Conservation (phyloP, 92 coral and sea anemone species). For the Actinernus sp. region DNA sequence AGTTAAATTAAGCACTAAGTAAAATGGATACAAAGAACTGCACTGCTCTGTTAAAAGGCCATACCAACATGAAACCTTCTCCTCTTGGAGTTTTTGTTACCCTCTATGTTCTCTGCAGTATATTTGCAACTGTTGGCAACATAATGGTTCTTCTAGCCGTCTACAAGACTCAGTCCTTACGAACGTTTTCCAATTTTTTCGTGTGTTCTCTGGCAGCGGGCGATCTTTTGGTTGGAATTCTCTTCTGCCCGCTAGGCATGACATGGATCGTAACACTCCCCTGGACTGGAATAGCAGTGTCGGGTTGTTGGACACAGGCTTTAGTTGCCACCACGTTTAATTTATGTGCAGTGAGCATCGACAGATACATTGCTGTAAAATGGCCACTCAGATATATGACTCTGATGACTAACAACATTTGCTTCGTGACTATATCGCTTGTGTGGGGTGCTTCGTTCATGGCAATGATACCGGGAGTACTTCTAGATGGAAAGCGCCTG, state of each 20-base stretch:
- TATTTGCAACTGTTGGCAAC: constrained; percentile 14
- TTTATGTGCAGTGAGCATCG: constrained; percentile 18
- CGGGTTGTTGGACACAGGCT: background rate
- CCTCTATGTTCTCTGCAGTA: background rate
- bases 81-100: background rate
- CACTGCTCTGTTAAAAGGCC: too few relatives aligned
- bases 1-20: too few relatives aligned
- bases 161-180: background rate
- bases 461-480: constrained; percentile 6
- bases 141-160: constrained; percentile 18
- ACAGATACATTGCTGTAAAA: constrained; percentile 21
- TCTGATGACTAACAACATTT: background rate
- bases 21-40: too few relatives aligned
- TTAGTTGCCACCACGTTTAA: constrained; percentile 11
- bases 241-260: constrained; percentile 5
- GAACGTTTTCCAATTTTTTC: constrained; percentile 17
- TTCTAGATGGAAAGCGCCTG: constrained; percentile 4
- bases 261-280: constrained; percentile 2
- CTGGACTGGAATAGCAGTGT: background rate
- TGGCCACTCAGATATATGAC: background rate
- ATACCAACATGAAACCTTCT: too few relatives aligned
- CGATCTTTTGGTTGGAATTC: constrained; percentile 9
- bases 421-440: background rate
- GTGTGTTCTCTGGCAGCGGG: constrained; percentile 25
- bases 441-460: constrained; percentile 1